Evolutionary conservation across 2,113 vertebrate species (phyloP), one percentile per base, ranked within the genome.

Genomic region (Loxodonta africana): DNA sequence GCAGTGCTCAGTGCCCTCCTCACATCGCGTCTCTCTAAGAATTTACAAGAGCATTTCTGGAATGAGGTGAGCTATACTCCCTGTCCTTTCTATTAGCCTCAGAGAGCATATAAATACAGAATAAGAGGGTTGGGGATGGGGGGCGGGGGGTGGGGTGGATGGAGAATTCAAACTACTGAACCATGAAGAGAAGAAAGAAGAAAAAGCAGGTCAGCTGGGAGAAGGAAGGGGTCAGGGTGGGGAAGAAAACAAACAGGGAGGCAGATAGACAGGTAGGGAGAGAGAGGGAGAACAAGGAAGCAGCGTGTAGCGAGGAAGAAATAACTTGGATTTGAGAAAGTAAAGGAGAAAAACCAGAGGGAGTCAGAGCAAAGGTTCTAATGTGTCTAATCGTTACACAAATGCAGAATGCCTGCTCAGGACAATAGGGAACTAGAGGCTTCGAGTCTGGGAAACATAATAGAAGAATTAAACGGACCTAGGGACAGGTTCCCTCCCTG

Each of bases 341-440:
- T 93, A 86, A 96, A 95, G 86, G 77, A 97, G 93, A 91, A 96
- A 96, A 94, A 81, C 53, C 85, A 21, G 89, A 20, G 53, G 89
- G 90, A 74, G 89, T 37, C 15, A 65, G 92, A 98, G 96, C 67
- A 94, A 97, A 88, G 88, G 83, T 41, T 96, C 95, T 89, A 92
- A 85, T 2, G 10, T 8, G 95, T 86, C 97, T 98, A 97, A 98
- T 97, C 98, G 98, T 95, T 90, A 88, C 33, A 95, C 62, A 89
- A 94, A 89, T 21, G 84, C 95, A 91, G 46, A 81, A 73, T 37
- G 83, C 91, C 44, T 84, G 89, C 96, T 88, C 71, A 73, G 98
- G 97, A 97, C 97, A 98, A 98, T 63, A 98, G 98, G 96, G 84
- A 96, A 48, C 96, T 71, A 95, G 96, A 97, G 92, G 97, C 95